A percentile compares a stretch with the other conserved stretches of the same genome.
These are phyloP conservation scores for Hypotaenidia okinawae DNA, from an alignment of 2,797 vertebrate genomes.

Conservation along the genomic window DNA sequence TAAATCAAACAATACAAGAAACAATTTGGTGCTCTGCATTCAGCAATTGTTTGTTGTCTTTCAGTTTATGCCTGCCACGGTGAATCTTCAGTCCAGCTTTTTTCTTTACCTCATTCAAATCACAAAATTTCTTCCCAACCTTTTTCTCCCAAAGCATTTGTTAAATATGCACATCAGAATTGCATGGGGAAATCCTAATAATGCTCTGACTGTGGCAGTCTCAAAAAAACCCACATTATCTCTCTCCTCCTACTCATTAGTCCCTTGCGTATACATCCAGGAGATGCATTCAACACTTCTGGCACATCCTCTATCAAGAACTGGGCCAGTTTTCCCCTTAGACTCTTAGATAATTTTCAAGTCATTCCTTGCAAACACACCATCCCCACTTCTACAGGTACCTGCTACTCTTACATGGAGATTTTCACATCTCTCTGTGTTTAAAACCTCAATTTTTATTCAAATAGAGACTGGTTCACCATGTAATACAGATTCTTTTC, in stretches of 20 bases:
- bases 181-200: neutral
- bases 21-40: neutral
- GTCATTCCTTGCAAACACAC: neutral
- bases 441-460: neutral
- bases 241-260: neutral
- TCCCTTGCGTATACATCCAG: neutral
- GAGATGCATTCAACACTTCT: neutral
- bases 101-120: neutral
- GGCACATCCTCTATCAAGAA: neutral
- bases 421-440: neutral
- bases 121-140: neutral
- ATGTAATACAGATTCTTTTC: neutral
- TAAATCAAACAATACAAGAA: neutral
- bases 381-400: neutral
- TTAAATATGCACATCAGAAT: neutral
- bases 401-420: neutral
- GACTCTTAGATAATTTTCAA: neutral
- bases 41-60: neutral
- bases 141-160: neutral
- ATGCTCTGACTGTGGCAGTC: neutral
- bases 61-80: neutral
- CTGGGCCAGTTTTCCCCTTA: neutral
- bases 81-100: neutral
- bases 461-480: neutral
- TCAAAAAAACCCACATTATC: neutral